Base-by-base conservation (phyloP, 2,888 invertebrate genomes). In the Monoplex corrugatus region DNA sequence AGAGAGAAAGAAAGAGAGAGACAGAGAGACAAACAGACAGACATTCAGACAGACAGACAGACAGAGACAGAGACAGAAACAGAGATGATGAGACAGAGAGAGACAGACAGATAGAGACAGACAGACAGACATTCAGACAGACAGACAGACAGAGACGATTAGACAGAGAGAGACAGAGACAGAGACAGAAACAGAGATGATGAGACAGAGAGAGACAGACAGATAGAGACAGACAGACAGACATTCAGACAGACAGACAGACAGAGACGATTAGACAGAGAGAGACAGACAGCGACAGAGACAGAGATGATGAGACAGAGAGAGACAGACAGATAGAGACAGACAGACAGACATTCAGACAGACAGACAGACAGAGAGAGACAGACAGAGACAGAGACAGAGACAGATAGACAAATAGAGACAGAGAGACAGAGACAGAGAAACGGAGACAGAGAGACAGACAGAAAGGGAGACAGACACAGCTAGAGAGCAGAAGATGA, bases 301-400 rank as follows among this genome's bases (percentile, higher is more conserved):
- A 57, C 2, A 10, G 10, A 57, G 10, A 57, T 2, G 28, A 10
- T 28, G 1, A 57, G 57, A 57, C 2, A 5, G 2, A 57, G 19
- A 57, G 57, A 57, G 5, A 57, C 19, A 57, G 19, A 57, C 19
- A 57, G 2, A 57, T n/a, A n/a, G 35, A 75, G 35, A 10, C 32
- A 35, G 72, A 75, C 19, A 75, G 72, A 75, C 19, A 75, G 72
- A 75, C 19, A 75, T 32, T 80, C 2, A 80, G 87, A 87, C 1
- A 75, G 87, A 87, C 5, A 78, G 78, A 45, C 6, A 75, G 72
- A 57, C 2, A 75, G 19, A 38, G 43, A 85, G 6, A 72, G 75
- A 87, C 6, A 80, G 80, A 87, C 13, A 80, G 80, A 57, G 28
- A 80, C 38, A 75, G 35, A 75, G 35, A 75, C 32, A 72, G 72